Base-by-base conservation (phyloP, 2,888 invertebrate genomes). In the Sussaba pulchella region DNA sequence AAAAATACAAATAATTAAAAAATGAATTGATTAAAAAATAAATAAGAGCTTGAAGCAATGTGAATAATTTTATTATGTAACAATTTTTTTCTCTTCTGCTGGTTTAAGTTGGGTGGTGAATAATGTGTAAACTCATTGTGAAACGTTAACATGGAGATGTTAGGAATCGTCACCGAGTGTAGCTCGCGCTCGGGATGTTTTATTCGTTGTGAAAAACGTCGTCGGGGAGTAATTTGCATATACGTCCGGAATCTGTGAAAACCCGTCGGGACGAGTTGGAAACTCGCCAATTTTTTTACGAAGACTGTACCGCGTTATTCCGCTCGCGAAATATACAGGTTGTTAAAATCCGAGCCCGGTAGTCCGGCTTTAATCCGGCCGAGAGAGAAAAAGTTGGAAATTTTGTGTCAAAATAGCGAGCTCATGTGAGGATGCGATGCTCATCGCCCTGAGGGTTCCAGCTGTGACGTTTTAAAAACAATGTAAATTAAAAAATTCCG, bases 201-300 rank as follows among this genome's bases (percentile, higher is more conserved):
- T 72, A 63, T 31, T n/a, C 52, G n/a, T 39, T n/a, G 41, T 50
- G 72, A 41, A 50, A 41, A 45, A 50, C 61, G 63, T 63, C 52
- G 39, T 63, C 31, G 21, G 63, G 12, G 26, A 52, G 61, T 72
- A 43, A 72, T 72, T 72, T 72, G 31, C 63, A 72, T 72, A 52
- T 52, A 63, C 12, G 19, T 52, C 63, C n/a, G 9, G 14, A 9
- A 61, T 24, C 14, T 61, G 45, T n/a, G 26, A n/a, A 19, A 26
- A 41, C 26, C 12, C 12, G 14, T 17, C n/a, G 47, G 8, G 8
- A 41, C n/a, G n/a, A 14, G 12, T 50, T 72, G 72, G 72, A 72
- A 52, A 8, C 17, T 14, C 39, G 72, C 72, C 72, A 72, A 63
- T 63, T 64, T 54, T 10, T 8, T 39, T 2, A 41, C 24, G 41